These are phyloP conservation scores for Neodiprion fabricii DNA, from an alignment of 1,140 invertebrate species.

Conservation along the genomic window DNA sequence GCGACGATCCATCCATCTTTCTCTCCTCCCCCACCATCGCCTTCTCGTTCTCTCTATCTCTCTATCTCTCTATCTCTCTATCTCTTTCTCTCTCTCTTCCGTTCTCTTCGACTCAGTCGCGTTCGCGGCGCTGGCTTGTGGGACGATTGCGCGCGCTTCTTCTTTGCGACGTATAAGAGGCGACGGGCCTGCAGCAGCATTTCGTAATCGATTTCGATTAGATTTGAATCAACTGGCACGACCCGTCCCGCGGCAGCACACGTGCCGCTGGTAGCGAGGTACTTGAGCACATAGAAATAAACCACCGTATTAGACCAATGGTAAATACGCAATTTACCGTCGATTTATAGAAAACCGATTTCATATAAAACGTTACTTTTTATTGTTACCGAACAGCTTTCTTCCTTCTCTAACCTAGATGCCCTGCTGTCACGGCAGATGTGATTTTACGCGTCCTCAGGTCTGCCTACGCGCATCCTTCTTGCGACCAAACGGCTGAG, in stretches of 20 bases:
- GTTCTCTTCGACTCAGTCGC: background rate
- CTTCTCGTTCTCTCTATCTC: background rate
- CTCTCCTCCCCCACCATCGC: background rate
- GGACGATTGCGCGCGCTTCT: background rate
- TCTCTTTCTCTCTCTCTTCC: background rate
- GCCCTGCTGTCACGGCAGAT: background rate
- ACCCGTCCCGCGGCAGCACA: slow-evolving; percentile 3
- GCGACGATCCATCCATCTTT: background rate
- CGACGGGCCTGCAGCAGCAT: background rate
- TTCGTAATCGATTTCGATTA: slow-evolving; percentile 7
- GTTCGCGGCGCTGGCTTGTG: background rate
- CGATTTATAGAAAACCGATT: slow-evolving; percentile 5
- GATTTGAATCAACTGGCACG: slow-evolving; percentile 7
- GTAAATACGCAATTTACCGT: background rate
- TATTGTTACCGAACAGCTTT: background rate
- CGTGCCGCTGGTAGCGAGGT: background rate
- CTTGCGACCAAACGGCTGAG: background rate
- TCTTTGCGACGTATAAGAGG: background rate
- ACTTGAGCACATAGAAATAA: background rate
- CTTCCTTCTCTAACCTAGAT: background rate
- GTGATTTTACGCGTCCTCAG: background rate
- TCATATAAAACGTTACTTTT: background rate
- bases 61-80: background rate
- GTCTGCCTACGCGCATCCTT: background rate
- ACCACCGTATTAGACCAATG: background rate